Conservation (phyloP, 1,140 invertebrate genomes). For the Drosophila fuyamai region DNA sequence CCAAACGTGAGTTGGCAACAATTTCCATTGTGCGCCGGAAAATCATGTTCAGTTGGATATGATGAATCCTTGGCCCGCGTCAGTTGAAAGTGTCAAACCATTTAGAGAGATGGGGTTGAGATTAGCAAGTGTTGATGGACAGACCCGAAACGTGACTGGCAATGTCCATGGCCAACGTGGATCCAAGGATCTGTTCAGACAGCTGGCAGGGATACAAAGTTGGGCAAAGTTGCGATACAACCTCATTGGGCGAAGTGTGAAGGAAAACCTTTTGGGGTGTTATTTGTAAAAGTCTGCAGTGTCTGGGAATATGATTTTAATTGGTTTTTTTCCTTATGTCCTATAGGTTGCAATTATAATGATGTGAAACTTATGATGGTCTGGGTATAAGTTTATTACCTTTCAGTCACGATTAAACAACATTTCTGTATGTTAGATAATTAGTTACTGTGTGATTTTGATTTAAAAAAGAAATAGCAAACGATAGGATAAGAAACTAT, state of each 20-base stretch:
- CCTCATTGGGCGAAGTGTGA: conserved; percentile 9
- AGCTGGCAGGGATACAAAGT: conserved; percentile 40
- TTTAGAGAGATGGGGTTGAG: conserved; percentile 51
- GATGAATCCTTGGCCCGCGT: conserved; percentile 40
- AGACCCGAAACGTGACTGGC: conserved; percentile 46
- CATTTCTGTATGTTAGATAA: no score
- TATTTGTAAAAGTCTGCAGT: background rate
- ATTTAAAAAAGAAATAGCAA: no score
- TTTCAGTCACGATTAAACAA: no score
- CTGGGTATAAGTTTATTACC: no score
- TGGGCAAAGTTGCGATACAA: conserved; percentile 18
- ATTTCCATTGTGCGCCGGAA: conserved; percentile 29
- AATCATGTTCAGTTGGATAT: conserved; percentile 35
- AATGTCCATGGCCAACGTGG: conserved; percentile 28
- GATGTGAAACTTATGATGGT: no score
- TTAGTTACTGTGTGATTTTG: no score
- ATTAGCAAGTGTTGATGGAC: conserved; percentile 55
- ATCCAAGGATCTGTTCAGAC: conserved; percentile 21
- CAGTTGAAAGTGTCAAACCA: conserved; percentile 50
- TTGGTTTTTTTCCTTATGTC: background rate
- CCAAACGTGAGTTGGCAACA: conserved; percentile 77
- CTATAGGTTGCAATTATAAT: no score
- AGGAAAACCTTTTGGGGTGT: conserved; percentile 13
- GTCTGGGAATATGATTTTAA: conserved; percentile 6
- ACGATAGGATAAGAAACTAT: no score